These are phyloP conservation scores for Lithophane semibrunnea DNA, from an alignment of 2,888 invertebrate species.

Conservation along the genomic window DNA sequence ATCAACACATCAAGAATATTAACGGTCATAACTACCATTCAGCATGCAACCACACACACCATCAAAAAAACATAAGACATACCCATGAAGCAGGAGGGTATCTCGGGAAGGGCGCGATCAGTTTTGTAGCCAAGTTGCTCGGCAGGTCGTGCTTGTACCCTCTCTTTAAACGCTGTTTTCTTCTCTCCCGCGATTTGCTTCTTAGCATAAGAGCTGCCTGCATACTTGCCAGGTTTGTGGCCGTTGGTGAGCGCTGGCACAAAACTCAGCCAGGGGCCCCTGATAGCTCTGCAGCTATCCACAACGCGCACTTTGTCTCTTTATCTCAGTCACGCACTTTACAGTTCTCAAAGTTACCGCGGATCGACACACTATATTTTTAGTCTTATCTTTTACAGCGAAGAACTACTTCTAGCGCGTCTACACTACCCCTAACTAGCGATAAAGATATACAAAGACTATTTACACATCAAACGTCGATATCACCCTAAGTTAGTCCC, in stretches of 20 bases:
- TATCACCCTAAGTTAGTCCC: slow-evolving; percentile 81
- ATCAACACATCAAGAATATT: slow-evolving; percentile 6
- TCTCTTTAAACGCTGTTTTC: slow-evolving; percentile 94
- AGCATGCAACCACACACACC: slow-evolving; percentile 67
- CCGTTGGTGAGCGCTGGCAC: slow-evolving; percentile 76
- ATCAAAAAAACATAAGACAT: slow-evolving; percentile 76
- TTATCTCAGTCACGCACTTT: slow-evolving; percentile 52
- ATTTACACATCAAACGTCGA: slow-evolving; percentile 80
- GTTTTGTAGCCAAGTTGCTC: slow-evolving; percentile 96
- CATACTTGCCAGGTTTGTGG: slow-evolving; percentile 93
- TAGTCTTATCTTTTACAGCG: slow-evolving; percentile 46
- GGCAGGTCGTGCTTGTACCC: slow-evolving; percentile 95
- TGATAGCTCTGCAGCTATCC: slow-evolving; percentile 55
- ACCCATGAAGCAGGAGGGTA: slow-evolving; percentile 95
- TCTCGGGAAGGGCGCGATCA: slow-evolving; percentile 96
- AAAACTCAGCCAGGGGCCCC: slow-evolving; percentile 75
- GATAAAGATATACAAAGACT: slow-evolving; percentile 68
- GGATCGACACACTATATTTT: slow-evolving; percentile 58
- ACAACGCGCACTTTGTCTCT: slow-evolving; percentile 49
- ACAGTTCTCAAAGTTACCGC: slow-evolving; percentile 54
- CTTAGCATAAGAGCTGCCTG: slow-evolving; percentile 98
- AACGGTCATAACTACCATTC: slow-evolving; percentile 47
- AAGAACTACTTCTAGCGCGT: slow-evolving; percentile 77
- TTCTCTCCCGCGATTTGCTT: slow-evolving; percentile 96
- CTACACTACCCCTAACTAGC: slow-evolving; percentile 78